A percentile compares a stretch with the other conserved stretches of the same genome.
Conservation (phyloP, 1,140 invertebrate species). For the Scaptomyza graminum region DNA sequence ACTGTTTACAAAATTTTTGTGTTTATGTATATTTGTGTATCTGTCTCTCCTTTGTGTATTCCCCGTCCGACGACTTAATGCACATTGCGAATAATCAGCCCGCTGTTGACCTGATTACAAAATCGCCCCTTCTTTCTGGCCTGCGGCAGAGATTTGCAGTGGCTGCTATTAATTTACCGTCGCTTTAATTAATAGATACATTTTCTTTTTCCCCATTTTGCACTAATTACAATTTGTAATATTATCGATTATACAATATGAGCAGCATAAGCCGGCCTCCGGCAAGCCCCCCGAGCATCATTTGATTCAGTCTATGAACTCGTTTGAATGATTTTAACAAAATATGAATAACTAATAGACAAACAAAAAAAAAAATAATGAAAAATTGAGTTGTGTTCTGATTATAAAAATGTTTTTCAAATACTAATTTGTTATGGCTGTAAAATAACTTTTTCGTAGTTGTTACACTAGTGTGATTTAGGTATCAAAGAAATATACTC, state of each 20-base stretch:
- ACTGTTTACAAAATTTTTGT: conserved; percentile 5
- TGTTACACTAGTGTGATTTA: too few species aligned
- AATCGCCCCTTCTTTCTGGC: conserved; percentile 15
- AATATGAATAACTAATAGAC: not conserved
- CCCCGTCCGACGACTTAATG: conserved; percentile 47
- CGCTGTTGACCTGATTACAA: conserved; percentile 65
- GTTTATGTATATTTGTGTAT: conserved; percentile 16
- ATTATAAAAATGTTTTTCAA: too few species aligned
- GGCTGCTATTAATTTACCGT: conserved; percentile 53
- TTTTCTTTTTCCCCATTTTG: conserved; percentile 17
- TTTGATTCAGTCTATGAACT: not conserved
- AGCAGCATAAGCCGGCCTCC: not conserved
- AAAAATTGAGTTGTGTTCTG: too few species aligned
- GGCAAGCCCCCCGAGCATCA: not conserved
- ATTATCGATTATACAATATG: conserved; percentile 55
- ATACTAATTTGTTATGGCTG: too few species aligned
- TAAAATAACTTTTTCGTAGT: too few species aligned
- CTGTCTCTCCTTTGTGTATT: conserved; percentile 21
- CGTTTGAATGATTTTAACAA: not conserved
- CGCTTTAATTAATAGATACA: conserved; percentile 52
- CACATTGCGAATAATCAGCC: conserved; percentile 58
- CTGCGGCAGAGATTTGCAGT: conserved; percentile 22
- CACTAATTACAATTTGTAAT: conserved; percentile 53
- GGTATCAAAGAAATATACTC: too few species aligned
- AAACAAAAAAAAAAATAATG: too few species aligned